phyloP scores from a whole-genome alignment of 2,113 vertebrate species.

The Nothoprocta perdicaria region DNA sequence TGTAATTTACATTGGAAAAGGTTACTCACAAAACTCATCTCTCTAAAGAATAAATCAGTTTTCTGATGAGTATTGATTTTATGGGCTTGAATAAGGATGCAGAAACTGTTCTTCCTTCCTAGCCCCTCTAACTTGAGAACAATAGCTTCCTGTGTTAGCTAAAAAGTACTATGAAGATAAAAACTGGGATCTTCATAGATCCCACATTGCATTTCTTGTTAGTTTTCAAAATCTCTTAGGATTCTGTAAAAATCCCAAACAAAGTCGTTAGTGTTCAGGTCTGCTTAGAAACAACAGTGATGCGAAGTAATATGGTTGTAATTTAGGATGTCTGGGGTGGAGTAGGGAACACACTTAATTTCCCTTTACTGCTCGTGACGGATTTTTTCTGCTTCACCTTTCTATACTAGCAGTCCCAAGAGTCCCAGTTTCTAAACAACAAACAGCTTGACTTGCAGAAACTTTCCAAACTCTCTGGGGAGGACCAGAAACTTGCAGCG shows the following conservation, averaged over 20 bases:
- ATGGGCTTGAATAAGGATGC: background rate
- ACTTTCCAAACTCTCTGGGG: constrained; percentile 66
- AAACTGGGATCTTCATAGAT: background rate
- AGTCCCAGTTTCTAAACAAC: constrained; percentile 43
- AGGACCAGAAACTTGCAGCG: constrained; percentile 44
- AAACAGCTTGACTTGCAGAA: constrained; percentile 70
- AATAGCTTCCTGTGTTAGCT: background rate
- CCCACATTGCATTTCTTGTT: constrained; percentile 17
- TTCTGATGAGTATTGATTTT: background rate
- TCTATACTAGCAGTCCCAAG: constrained; percentile 25
- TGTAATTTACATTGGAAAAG: background rate
- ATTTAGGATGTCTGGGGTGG: constrained; percentile 29
- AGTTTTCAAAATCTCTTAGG: constrained; percentile 34
- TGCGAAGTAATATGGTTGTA: constrained; percentile 23
- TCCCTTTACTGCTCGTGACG: constrained; percentile 55
- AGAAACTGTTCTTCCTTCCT: background rate
- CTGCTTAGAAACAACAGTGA: constrained; percentile 44
- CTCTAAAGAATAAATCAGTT: background rate
- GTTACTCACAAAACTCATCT: background rate
- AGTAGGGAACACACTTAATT: constrained; percentile 53
- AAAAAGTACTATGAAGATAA: background rate
- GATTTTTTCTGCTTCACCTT: constrained; percentile 64
- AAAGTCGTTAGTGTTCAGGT: constrained; percentile 54
- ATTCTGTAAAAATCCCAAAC: constrained; percentile 41
- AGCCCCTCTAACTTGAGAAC: constrained; percentile 1